A percentile compares a stretch with the other conserved stretches of the same genome.
phyloP scores from a whole-genome alignment of 2,797 vertebrate genomes.

The Sebastes dallii region DNA sequence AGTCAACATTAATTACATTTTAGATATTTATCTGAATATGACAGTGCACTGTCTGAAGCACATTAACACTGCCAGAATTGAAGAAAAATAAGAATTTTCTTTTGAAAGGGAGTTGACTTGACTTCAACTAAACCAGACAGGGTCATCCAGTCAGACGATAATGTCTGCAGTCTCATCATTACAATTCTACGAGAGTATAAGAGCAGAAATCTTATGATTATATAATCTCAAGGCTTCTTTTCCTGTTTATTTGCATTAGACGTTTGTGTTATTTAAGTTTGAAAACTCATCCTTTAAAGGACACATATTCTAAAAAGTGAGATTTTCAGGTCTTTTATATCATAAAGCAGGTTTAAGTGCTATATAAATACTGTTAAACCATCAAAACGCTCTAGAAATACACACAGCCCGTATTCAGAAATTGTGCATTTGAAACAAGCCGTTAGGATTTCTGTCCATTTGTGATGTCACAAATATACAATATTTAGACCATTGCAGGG shows the following conservation, averaged over 20 bases:
- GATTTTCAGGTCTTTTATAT: too few species aligned
- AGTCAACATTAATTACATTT: neutral
- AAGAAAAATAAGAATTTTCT: neutral
- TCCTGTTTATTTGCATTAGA: neutral
- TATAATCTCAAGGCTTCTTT: neutral
- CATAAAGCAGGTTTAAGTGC: too few species aligned
- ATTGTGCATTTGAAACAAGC: too few species aligned
- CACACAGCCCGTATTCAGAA: too few species aligned
- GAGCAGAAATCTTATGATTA: neutral
- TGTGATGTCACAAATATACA: too few species aligned
- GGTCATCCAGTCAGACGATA: neutral
- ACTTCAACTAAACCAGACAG: neutral
- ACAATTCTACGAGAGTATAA: neutral
- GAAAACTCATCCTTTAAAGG: neutral
- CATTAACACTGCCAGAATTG: neutral
- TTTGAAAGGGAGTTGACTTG: neutral
- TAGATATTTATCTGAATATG: neutral
- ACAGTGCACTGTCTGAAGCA: neutral
- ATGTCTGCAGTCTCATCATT: constrained; percentile 9
- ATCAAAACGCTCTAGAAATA: too few species aligned
- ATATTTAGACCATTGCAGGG: too few species aligned
- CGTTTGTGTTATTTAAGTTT: neutral
- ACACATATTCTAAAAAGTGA: too few species aligned
- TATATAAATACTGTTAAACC: too few species aligned
- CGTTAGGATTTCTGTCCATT: too few species aligned